phyloP scores from a whole-genome alignment of 2,888 invertebrate genomes.

The Prionchulus punctatus region DNA sequence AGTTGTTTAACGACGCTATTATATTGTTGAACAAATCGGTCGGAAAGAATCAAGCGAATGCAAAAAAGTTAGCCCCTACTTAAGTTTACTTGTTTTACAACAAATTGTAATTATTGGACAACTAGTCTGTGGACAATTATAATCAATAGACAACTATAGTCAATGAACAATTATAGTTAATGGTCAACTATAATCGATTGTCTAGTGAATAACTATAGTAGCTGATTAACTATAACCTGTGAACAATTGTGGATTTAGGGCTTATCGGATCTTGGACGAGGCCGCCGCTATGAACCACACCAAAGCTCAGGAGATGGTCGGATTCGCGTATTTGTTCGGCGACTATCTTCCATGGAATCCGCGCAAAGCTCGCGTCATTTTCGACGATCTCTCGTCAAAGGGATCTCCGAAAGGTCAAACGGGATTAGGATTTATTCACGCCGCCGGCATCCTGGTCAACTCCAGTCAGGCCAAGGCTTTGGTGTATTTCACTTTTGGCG shows the following conservation, averaged over 20 bases:
- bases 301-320: constrained; percentile 63
- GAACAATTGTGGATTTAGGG: too few relatives aligned
- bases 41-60: not conserved
- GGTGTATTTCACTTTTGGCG: constrained; percentile 76
- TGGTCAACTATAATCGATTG: too few relatives aligned
- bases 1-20: not conserved
- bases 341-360: constrained; percentile 60
- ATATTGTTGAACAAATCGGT: not conserved
- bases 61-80: too few relatives aligned
- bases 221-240: too few relatives aligned
- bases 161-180: too few relatives aligned
- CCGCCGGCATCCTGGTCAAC: constrained; percentile 35
- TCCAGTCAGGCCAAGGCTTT: constrained; percentile 45
- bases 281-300: constrained; percentile 64
- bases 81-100: too few relatives aligned
- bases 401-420: constrained; percentile 78
- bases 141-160: too few relatives aligned
- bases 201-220: too few relatives aligned
- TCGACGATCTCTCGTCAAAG: constrained; percentile 53
- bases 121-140: too few relatives aligned
- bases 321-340: constrained; percentile 74
- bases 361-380: constrained; percentile 54
- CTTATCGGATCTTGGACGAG: constrained; percentile 56
- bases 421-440: constrained; percentile 38
- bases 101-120: too few relatives aligned